Conservation (phyloP, 2,888 invertebrate species). For the Platycheirus rosarum region DNA sequence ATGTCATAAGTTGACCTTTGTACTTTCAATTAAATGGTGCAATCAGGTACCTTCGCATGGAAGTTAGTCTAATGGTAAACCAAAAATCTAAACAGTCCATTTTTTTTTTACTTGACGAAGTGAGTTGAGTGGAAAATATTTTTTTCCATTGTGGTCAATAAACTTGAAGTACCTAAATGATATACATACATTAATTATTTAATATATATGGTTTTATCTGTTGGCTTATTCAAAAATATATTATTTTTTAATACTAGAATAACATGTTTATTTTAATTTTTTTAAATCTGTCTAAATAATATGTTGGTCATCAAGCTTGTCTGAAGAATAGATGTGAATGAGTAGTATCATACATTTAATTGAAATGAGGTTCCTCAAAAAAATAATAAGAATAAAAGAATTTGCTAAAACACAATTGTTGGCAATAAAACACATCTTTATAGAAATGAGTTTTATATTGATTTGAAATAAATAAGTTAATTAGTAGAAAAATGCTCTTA, state of each 20-base stretch:
- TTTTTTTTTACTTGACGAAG: not conserved
- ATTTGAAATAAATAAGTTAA: too few species aligned
- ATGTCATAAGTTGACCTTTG: not conserved
- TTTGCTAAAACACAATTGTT: too few species aligned
- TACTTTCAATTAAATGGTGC: not conserved
- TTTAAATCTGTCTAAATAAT: constrained; percentile 20
- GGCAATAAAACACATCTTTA: too few species aligned
- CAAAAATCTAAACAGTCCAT: not conserved
- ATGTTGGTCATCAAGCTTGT: constrained; percentile 18
- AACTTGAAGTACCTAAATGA: too few species aligned
- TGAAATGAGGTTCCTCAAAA: constrained; percentile 15
- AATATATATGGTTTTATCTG: too few species aligned
- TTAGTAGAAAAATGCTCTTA: too few species aligned
- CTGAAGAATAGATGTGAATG: constrained; percentile 13
- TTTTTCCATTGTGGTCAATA: too few species aligned
- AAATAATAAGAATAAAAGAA: too few species aligned
- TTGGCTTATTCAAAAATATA: not conserved
- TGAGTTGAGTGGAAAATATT: not conserved
- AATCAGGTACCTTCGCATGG: not conserved
- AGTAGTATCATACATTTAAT: constrained; percentile 10
- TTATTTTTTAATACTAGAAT: too few species aligned
- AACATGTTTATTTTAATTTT: constrained; percentile 22
- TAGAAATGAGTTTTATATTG: too few species aligned
- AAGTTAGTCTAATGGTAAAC: not conserved
- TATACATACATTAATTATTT: too few species aligned